Evolutionary conservation across 2,113 vertebrate species (phyloP).

Genomic region (Taxidea taxus): DNA sequence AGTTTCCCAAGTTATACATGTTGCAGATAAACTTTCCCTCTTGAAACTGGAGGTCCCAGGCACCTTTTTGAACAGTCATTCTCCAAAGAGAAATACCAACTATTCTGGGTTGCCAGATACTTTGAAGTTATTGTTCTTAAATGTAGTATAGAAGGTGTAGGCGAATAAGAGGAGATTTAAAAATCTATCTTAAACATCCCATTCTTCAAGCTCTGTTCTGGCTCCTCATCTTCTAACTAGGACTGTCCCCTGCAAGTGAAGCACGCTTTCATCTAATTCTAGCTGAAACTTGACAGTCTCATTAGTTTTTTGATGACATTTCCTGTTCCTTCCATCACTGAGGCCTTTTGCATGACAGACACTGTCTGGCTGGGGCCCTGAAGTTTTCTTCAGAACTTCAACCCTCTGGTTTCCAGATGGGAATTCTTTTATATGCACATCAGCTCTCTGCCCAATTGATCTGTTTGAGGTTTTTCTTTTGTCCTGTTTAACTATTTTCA

Average conservation of each 20-base stretch:
- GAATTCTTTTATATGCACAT: constrained; percentile 69
- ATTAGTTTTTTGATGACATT: constrained; percentile 65
- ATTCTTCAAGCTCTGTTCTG: constrained; percentile 56
- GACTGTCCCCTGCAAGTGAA: constrained; percentile 51
- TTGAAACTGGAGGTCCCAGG: neutral
- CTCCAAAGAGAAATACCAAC: constrained; percentile 40
- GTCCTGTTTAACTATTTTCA: constrained; percentile 61
- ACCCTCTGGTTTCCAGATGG: constrained; percentile 65
- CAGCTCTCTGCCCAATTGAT: constrained; percentile 50
- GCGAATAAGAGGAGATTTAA: constrained; percentile 51
- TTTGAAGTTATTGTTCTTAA: constrained; percentile 62
- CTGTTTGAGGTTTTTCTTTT: constrained; percentile 65
- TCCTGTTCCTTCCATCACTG: constrained; percentile 53
- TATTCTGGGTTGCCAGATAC: constrained; percentile 36
- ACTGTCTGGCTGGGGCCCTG: constrained; percentile 50
- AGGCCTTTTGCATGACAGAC: constrained; percentile 55
- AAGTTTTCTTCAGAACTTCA: constrained; percentile 69
- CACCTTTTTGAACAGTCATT: neutral
- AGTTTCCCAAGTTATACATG: neutral
- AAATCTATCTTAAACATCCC: constrained; percentile 58
- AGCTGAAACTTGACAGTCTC: constrained; percentile 59
- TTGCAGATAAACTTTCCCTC: neutral
- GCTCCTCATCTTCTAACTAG: constrained; percentile 58
- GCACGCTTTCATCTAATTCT: constrained; percentile 73
- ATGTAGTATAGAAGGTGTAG: constrained; percentile 24